Evolutionary conservation across 2,797 vertebrate species (phyloP), one percentile per base, ranked within the genome.

Genomic region (Gymnodraco acuticeps): DNA sequence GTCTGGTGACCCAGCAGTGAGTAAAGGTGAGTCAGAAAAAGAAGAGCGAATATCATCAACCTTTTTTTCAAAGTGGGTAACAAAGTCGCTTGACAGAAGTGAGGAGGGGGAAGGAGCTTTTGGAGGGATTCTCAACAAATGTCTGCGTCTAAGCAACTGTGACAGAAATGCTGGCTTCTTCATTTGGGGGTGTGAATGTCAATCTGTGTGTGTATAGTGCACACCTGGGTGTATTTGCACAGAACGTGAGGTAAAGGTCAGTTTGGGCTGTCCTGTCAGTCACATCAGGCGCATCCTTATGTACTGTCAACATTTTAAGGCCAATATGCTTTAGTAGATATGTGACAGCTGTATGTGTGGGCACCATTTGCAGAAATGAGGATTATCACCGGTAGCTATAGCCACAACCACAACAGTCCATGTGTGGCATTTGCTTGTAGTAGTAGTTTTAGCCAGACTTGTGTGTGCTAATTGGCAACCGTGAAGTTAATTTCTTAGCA

Each of bases 201-300:
- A 43, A 20, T 51, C n/a, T 64, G 53, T 72, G 51, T 72, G 51
- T 68, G 42, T 72, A 13, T 71, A 63, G 73, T 64, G 62, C 48
- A 70, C 73, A 80, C 64, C 77, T 77, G 73, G 19, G 19, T 81
- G 12, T 80, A 70, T 83, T 77, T 81, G 42, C 53, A 20, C n/a
- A 48, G 7, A 11, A n/a, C 2, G 23, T 64, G n/a, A 70, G 69
- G n/a, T 80, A 50, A 82, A 68, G 58, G 64, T 79, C 70, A 51
- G 61, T 76, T 76, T 65, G 33, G 64, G 38, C 10, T 33, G 19
- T 55, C 20, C 43, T 53, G 52, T 67, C 43, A 67, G 16, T 55
- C 64, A 42, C 43, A 43, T 59, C 16, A 50, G 59, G 45, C 14
- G 9, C 45, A 42, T 59, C 50, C 2, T 27, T 55, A 3, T 50